Conservation (phyloP, 2,888 invertebrate species). For the Eupelmus urozonus region DNA sequence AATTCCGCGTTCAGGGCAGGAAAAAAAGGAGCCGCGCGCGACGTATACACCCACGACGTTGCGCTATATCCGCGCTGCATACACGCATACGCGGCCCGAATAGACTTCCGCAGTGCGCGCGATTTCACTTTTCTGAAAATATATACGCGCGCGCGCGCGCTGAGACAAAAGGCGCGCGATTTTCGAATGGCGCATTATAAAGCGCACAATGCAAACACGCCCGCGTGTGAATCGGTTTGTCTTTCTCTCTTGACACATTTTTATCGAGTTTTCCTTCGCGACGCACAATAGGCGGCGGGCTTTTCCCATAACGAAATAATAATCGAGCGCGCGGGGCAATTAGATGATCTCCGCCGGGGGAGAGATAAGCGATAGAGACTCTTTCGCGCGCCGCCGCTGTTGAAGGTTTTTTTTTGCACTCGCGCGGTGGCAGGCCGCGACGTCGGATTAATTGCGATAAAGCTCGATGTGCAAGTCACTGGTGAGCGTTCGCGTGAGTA, state of each 20-base stretch:
- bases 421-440: slow-evolving; percentile 6
- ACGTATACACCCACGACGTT: too few relatives aligned
- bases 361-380: slow-evolving; percentile 10
- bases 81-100: slow-evolving; percentile 7
- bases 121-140: slow-evolving; percentile 29
- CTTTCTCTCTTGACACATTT: slow-evolving; percentile 49
- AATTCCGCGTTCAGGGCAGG: too few relatives aligned
- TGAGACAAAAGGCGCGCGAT: neutral
- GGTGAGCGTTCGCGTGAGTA: slow-evolving; percentile 2
- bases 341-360: slow-evolving; percentile 36
- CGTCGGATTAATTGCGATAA: slow-evolving; percentile 48
- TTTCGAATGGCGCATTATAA: neutral
- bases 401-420: neutral
- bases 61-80: neutral
- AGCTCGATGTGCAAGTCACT: slow-evolving; percentile 39
- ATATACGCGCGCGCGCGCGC: neutral
- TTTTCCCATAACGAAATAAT: slow-evolving; percentile 51
- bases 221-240: slow-evolving; percentile 28
- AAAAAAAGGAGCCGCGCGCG: too few relatives aligned
- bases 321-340: slow-evolving; percentile 49
- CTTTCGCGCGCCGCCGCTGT: neutral
- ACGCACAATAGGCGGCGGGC: slow-evolving; percentile 47
- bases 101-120: neutral
- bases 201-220: neutral
- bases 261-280: slow-evolving; percentile 19